phyloP scores from a whole-genome alignment of 2,888 invertebrate genomes.

The Loripinus fragilis region DNA sequence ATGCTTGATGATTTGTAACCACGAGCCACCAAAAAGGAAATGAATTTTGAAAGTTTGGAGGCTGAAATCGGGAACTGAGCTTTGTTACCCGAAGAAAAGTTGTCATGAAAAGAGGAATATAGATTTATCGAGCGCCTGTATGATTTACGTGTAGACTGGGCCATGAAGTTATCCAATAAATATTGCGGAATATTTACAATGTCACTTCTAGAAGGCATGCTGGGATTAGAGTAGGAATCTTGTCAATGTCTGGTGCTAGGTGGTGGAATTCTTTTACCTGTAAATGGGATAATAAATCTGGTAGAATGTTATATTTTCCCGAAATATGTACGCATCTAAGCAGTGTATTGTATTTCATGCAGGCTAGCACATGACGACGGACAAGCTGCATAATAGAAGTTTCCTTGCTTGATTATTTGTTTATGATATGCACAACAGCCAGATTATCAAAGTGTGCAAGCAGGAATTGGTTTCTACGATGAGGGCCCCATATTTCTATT shows the following conservation, averaged over 20 bases:
- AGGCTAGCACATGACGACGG: slow-evolving; percentile 32
- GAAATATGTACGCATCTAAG: slow-evolving; percentile 31
- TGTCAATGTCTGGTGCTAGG: slow-evolving; percentile 35
- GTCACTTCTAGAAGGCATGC: slow-evolving; percentile 10
- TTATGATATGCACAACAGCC: slow-evolving; percentile 49
- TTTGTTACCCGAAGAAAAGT: neutral
- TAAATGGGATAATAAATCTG: slow-evolving; percentile 47
- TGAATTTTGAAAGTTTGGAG: slow-evolving; percentile 33
- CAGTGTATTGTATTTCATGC: slow-evolving; percentile 39
- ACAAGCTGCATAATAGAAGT: slow-evolving; percentile 33
- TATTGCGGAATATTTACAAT: neutral
- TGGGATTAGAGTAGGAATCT: slow-evolving; percentile 9
- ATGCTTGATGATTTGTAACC: slow-evolving; percentile 24
- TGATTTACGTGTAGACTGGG: slow-evolving; percentile 23
- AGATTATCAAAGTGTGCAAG: slow-evolving; percentile 42
- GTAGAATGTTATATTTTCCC: slow-evolving; percentile 42
- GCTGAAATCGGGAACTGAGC: slow-evolving; percentile 11
- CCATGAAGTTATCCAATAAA: slow-evolving; percentile 21
- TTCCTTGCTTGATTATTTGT: slow-evolving; percentile 40
- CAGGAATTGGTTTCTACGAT: slow-evolving; percentile 10
- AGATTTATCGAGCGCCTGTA: slow-evolving; percentile 28
- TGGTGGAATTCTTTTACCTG: slow-evolving; percentile 37
- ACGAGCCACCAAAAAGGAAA: slow-evolving; percentile 17
- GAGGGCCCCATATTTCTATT: slow-evolving; percentile 38
- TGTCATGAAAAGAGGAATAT: slow-evolving; percentile 27